Percentiles rank a stretch among this genome's conserved stretches.
Evolutionary conservation across 92 coral and sea anemone genomes (phyloP).

Genomic region (Metridium senile): DNA sequence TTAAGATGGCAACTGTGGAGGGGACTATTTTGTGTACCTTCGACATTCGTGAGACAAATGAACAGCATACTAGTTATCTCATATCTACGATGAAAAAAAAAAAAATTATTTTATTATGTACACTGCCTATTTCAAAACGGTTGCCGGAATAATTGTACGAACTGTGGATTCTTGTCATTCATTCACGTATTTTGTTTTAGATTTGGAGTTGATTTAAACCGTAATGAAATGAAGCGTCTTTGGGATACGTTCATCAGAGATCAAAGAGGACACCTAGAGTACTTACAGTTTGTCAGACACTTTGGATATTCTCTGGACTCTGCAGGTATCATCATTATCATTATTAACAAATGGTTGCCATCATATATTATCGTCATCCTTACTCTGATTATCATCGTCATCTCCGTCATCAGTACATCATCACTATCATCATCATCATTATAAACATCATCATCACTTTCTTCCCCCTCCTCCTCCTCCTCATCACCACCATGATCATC

Average conservation of each 20-base stretch:
- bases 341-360: too few species aligned
- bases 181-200: slow-evolving; percentile 26
- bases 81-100: too few species aligned
- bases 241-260: slow-evolving; percentile 98
- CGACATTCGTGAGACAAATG: too few species aligned
- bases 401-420: not conserved
- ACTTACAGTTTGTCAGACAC: slow-evolving; percentile 89
- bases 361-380: not conserved
- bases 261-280: slow-evolving; percentile 84
- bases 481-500: not conserved
- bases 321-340: slow-evolving; percentile 58
- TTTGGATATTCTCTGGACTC: slow-evolving; percentile 80
- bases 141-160: too few species aligned
- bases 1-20: too few species aligned
- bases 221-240: slow-evolving; percentile 84
- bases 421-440: not conserved
- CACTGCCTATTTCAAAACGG: too few species aligned
- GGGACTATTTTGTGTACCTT: too few species aligned
- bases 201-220: slow-evolving; percentile 77
- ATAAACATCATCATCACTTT: not conserved
- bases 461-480: not conserved
- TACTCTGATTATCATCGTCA: not conserved
- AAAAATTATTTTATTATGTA: too few species aligned
- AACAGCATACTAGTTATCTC: too few species aligned
- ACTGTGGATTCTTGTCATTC: not conserved